Conservation (phyloP, 2,797 vertebrate genomes). For the Alca torda region DNA sequence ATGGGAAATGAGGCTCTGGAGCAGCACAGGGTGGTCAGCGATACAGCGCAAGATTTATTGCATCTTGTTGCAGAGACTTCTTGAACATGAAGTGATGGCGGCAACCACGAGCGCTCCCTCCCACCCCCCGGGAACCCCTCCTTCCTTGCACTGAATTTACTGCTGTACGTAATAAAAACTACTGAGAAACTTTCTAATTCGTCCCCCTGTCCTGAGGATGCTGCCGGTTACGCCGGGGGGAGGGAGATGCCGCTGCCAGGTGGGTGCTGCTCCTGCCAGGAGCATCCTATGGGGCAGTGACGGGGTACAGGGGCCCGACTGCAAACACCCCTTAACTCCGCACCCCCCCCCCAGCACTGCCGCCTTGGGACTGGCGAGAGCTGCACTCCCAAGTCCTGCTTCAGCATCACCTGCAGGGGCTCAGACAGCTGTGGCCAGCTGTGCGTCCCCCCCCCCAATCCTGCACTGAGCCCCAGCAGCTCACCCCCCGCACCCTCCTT, state of each 20-base stretch:
- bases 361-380: not conserved
- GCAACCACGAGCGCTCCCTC: not conserved
- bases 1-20: not conserved
- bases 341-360: not conserved
- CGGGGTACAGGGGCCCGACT: rapidly evolving
- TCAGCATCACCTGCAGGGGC: not conserved
- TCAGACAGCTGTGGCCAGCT: not conserved
- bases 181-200: not conserved
- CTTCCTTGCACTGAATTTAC: not conserved
- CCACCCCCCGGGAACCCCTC: not conserved
- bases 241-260: not conserved
- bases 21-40: not conserved
- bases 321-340: not conserved
- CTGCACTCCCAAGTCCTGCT: not conserved
- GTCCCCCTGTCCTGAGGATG: not conserved
- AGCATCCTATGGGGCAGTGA: rapidly evolving
- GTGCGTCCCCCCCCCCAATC: not conserved
- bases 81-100: slow-evolving; percentile 22
- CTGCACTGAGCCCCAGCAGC: not conserved
- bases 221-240: not conserved
- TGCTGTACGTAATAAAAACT: slow-evolving; percentile 39
- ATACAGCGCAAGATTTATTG: not conserved
- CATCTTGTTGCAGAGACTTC: slow-evolving; percentile 54
- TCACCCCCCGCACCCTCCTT: rapidly evolving
- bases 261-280: not conserved